A percentile compares a stretch with the other conserved stretches of the same genome.
phyloP scores from a whole-genome alignment of 2,797 vertebrate species.

The Psittacula echo region DNA sequence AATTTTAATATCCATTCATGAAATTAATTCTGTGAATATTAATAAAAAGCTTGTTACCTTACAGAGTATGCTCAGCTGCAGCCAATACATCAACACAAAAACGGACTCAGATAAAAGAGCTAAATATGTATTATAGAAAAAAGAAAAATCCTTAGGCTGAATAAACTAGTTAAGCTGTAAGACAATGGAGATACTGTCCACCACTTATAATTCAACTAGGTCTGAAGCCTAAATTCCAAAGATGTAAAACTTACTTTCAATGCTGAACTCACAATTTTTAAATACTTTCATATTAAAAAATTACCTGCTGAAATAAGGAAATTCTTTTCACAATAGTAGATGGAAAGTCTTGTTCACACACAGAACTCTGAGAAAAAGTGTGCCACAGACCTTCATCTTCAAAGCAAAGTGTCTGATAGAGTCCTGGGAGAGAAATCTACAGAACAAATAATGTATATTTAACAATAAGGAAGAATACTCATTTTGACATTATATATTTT shows the following conservation, averaged over 20 bases:
- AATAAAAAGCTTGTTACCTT: background rate
- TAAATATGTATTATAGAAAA: background rate
- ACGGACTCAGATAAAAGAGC: background rate
- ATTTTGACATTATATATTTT: background rate
- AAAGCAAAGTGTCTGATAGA: constrained; percentile 90
- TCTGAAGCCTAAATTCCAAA: background rate
- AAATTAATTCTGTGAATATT: background rate
- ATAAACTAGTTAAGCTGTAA: background rate
- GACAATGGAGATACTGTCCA: background rate
- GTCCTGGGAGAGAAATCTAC: constrained; percentile 86
- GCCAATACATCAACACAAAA: background rate
- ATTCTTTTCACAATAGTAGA: constrained; percentile 86
- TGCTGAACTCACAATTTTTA: background rate
- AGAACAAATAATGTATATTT: constrained; percentile 22
- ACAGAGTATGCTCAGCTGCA: background rate
- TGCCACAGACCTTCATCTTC: constrained; percentile 90
- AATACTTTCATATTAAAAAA: background rate
- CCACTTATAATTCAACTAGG: background rate
- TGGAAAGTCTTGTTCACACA: constrained; percentile 94
- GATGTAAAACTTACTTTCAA: background rate
- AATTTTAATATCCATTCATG: background rate
- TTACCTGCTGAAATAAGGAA: constrained; percentile 94
- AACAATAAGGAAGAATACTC: background rate
- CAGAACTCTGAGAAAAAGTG: constrained; percentile 88
- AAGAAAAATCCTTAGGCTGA: background rate